Conservation (phyloP, 2,113 vertebrate genomes). For the Paraplagusia blochii region DNA sequence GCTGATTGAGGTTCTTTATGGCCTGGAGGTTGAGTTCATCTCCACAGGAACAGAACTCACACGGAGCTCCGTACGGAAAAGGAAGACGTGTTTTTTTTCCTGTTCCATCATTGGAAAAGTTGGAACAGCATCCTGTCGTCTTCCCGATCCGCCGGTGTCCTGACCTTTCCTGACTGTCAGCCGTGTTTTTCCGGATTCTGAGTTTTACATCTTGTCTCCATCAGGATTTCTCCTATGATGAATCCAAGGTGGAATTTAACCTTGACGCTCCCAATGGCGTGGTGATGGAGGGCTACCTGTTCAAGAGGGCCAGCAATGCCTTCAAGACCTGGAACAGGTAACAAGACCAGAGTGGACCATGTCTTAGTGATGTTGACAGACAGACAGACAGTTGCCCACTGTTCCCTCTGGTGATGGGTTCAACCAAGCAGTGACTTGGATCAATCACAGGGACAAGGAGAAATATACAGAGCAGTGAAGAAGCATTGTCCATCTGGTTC, state of each 20-base stretch:
- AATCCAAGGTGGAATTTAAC: constrained; percentile 90
- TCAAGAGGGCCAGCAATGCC: constrained; percentile 97
- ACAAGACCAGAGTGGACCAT: too few species aligned
- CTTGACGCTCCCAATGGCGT: constrained; percentile 93
- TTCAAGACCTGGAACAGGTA: constrained; percentile 99
- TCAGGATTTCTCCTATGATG: constrained; percentile 94
- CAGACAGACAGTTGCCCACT: too few species aligned
- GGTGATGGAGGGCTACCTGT: constrained; percentile 98
- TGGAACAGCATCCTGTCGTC: not conserved
- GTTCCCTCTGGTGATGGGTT: too few species aligned
- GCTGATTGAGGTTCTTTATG: constrained; percentile 10
- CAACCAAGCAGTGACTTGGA: too few species aligned
- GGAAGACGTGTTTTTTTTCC: not conserved
- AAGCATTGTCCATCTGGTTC: constrained; percentile 36
- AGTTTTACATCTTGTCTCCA: not conserved
- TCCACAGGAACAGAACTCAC: constrained; percentile 9
- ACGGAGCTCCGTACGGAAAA: not conserved
- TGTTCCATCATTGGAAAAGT: constrained; percentile 3
- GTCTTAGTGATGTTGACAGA: too few species aligned
- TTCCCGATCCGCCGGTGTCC: not conserved
- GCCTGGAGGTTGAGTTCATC: constrained; percentile 19
- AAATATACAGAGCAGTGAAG: too few species aligned
- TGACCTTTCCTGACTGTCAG: not conserved
- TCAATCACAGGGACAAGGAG: too few species aligned
- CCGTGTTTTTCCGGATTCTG: not conserved